A percentile compares a stretch with the other conserved stretches of the same genome.
These are phyloP conservation scores for Chymomyza procnemis DNA, from an alignment of 2,888 invertebrate genomes.

Conservation along the genomic window DNA sequence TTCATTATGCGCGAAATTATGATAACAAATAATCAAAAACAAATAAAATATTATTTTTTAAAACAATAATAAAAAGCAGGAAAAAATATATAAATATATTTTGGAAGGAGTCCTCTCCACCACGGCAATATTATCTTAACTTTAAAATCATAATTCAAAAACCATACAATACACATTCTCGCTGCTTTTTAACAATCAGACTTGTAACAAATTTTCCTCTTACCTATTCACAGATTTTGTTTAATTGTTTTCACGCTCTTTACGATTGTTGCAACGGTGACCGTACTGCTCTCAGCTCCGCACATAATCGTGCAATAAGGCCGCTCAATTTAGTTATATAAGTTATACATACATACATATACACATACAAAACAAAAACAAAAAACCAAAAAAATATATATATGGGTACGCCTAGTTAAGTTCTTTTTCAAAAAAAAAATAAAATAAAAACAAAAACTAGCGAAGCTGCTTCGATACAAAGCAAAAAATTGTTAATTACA, in stretches of 20 bases:
- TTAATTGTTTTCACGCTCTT: constrained; percentile 96
- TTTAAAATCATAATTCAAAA: too few species aligned
- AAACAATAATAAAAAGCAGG: too few species aligned
- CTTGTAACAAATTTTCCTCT: constrained; percentile 10
- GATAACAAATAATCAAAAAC: too few species aligned
- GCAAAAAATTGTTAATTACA: constrained; percentile 76
- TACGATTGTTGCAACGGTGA: constrained; percentile 94
- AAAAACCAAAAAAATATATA: constrained; percentile 4
- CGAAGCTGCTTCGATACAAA: constrained; percentile 59
- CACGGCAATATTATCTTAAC: too few species aligned
- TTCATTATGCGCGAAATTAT: too few species aligned
- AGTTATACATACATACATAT: constrained; percentile 39
- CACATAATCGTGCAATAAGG: constrained; percentile 95
- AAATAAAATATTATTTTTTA: too few species aligned
- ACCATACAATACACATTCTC: too few species aligned
- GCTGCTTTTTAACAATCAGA: too few species aligned
- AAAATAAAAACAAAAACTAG: constrained; percentile 28
- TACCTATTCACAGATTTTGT: constrained; percentile 85
- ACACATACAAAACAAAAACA: too few species aligned
- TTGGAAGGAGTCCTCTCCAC: too few species aligned
- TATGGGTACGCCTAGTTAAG: constrained; percentile 50
- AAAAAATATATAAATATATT: too few species aligned
- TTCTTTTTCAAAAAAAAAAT: constrained; percentile 53
- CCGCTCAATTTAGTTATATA: constrained; percentile 55
- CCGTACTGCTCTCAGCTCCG: constrained; percentile 93